Conservation (phyloP, 1,140 invertebrate genomes). For the Drosophila oshimai region DNA sequence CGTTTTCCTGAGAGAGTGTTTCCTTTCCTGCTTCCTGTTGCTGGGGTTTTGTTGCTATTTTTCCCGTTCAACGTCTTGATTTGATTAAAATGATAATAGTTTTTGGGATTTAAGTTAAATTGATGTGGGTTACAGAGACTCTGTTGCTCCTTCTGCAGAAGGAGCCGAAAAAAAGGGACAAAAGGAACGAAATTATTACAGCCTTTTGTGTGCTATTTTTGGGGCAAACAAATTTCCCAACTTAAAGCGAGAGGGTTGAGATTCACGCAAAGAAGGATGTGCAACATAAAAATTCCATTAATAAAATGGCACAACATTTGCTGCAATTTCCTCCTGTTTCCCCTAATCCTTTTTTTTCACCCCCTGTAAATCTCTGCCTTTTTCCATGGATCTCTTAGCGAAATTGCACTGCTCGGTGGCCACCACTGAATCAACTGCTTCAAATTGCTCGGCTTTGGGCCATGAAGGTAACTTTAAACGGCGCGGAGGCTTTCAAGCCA, state of each 20-base stretch:
- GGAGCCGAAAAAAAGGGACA: not conserved
- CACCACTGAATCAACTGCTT: constrained; percentile 16
- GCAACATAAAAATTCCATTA: constrained; percentile 60
- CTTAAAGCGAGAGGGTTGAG: constrained; percentile 1
- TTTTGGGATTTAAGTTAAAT: constrained; percentile 71
- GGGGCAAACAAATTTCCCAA: constrained; percentile 10
- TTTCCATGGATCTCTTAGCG: constrained; percentile 19
- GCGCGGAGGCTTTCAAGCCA: not conserved
- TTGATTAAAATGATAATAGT: constrained; percentile 77
- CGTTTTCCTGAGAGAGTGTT: constrained; percentile 10
- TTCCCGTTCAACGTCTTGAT: constrained; percentile 45
- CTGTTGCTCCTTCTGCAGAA: constrained; percentile 3
- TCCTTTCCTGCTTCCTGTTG: not conserved
- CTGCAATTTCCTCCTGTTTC: constrained; percentile 14
- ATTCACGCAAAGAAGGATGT: not conserved
- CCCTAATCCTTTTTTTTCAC: not conserved
- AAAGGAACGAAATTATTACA: not conserved
- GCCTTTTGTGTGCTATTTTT: constrained; percentile 19
- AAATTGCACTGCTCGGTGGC: constrained; percentile 25
- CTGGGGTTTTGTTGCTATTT: not conserved
- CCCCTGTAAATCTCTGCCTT: not conserved
- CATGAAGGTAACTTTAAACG: constrained; percentile 24
- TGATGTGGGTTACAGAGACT: constrained; percentile 58
- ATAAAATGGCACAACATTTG: constrained; percentile 59
- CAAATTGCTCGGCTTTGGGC: constrained; percentile 27